A percentile compares a stretch with the other conserved stretches of the same genome.
Conservation (phyloP, 2,888 invertebrate genomes). For the Rotaria macrura region DNA sequence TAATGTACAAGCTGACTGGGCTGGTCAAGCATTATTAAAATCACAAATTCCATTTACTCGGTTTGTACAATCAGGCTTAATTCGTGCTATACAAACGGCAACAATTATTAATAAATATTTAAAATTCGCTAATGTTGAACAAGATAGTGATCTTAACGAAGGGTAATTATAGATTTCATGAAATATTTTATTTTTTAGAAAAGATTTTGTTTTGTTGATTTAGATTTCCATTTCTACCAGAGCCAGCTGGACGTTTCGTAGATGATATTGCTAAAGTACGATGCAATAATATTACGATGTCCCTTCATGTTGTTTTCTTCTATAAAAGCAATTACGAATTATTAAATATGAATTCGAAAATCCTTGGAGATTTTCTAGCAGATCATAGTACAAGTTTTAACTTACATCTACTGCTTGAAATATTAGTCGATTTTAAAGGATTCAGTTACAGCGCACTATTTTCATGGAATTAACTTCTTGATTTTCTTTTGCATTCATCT, state of each 20-base stretch:
- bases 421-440: no score
- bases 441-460: no score
- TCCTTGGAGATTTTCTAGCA: no score
- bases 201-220: not conserved
- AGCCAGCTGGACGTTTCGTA: not conserved
- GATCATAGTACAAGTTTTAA: no score
- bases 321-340: no score
- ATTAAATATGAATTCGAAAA: no score
- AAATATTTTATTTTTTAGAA: not conserved
- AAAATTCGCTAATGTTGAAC: conserved; percentile 2
- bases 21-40: conserved; percentile 61
- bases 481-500: no score
- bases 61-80: conserved; percentile 1
- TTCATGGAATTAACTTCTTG: no score
- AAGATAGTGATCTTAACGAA: conserved; percentile 13
- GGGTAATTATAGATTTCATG: not conserved
- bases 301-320: no score
- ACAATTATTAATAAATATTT: not conserved
- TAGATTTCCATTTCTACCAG: not conserved
- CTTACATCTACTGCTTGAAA: no score
- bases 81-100: conserved; percentile 19
- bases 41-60: not conserved
- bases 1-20: conserved; percentile 68
- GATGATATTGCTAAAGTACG: not conserved
- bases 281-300: no score